phyloP scores from a whole-genome alignment of 2,888 invertebrate genomes.

The Sphecodes monilicornis region DNA sequence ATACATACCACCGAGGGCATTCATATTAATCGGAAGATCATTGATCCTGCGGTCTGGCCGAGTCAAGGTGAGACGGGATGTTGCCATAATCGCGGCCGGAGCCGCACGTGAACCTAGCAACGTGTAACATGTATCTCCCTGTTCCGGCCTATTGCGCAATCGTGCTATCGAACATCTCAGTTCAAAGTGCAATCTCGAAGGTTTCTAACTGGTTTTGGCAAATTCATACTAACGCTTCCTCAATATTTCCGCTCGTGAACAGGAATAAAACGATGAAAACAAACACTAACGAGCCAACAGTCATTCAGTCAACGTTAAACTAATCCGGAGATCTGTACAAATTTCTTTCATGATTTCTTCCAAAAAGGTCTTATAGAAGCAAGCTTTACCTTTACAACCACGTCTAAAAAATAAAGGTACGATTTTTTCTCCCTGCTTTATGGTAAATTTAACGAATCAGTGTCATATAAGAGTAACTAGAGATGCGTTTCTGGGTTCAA shows the following conservation, averaged over 20 bases:
- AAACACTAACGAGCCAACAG: background rate
- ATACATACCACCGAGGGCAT: background rate
- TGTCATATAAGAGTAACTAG: background rate
- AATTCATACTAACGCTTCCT: background rate
- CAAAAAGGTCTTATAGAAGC: background rate
- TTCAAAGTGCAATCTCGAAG: background rate
- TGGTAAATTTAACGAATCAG: background rate
- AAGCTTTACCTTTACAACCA: background rate
- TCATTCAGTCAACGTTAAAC: background rate
- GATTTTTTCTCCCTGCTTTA: background rate
- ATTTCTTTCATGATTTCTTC: background rate
- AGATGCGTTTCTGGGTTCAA: background rate
- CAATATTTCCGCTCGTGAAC: background rate
- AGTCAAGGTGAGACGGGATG: background rate
- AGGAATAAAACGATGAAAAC: background rate
- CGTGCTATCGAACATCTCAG: background rate
- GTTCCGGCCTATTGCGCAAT: background rate
- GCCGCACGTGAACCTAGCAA: background rate
- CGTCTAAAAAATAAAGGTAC: background rate
- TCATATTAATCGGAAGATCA: background rate
- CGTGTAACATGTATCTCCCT: background rate
- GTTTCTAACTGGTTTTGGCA: background rate
- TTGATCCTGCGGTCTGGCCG: background rate
- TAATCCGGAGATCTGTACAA: background rate
- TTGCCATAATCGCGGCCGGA: background rate